Evolutionary conservation across 2,797 vertebrate genomes (phyloP).

Genomic region (Gymnothorax reevesii): DNA sequence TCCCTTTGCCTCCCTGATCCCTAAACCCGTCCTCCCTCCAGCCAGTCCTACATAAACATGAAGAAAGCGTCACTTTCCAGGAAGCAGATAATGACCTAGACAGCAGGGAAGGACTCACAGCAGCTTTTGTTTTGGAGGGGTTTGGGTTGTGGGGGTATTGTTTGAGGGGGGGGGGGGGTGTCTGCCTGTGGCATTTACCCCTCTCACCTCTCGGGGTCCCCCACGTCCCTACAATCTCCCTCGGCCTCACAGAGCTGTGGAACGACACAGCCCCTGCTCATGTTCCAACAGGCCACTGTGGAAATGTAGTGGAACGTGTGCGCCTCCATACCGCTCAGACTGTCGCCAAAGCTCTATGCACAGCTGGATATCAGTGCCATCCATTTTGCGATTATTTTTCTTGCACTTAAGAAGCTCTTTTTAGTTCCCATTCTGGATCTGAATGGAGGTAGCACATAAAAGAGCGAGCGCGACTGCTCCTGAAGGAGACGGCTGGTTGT

Average conservation of each 20-base stretch:
- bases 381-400: background rate
- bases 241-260: background rate
- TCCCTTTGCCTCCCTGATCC: background rate
- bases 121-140: constrained; percentile 19
- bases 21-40: constrained; percentile 52
- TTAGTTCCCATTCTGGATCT: background rate
- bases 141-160: too few species aligned
- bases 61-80: constrained; percentile 61
- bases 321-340: background rate
- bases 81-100: constrained; percentile 55
- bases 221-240: background rate
- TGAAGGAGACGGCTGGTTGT: background rate
- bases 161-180: background rate
- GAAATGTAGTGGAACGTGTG: background rate
- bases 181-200: background rate
- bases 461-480: background rate
- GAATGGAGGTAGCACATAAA: background rate
- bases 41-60: constrained; percentile 68
- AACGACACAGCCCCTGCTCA: background rate
- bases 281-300: background rate
- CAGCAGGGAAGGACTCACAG: constrained; percentile 51
- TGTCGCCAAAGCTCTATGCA: background rate
- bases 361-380: background rate
- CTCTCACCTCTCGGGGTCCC: background rate
- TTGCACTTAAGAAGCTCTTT: background rate